Conservation (phyloP, 2,888 invertebrate genomes). For the Mylabris sibirica region DNA sequence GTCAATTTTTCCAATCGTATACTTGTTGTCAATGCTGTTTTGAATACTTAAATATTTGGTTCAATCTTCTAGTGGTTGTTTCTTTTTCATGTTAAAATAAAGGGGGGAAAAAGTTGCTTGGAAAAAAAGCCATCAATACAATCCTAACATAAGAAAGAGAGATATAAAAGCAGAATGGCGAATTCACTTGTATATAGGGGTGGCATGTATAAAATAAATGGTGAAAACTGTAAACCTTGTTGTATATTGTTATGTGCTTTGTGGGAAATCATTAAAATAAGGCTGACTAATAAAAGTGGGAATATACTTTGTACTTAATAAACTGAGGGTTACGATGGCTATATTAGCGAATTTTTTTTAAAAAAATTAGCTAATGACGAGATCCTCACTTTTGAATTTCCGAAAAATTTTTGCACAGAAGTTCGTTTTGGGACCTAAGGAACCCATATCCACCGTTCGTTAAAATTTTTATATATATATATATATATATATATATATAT, state of each 20-base stretch:
- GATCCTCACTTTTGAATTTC: no score
- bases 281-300: slow-evolving; percentile 15
- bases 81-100: background rate
- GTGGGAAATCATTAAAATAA: slow-evolving; percentile 14
- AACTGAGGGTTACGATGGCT: background rate
- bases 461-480: no score
- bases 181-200: background rate
- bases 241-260: slow-evolving; percentile 16
- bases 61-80: background rate
- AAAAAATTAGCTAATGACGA: no score
- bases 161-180: slow-evolving; percentile 4
- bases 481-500: no score
- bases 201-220: slow-evolving; percentile 3
- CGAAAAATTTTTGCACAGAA: no score
- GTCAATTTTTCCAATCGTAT: background rate
- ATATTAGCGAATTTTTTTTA: no score
- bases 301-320: slow-evolving; percentile 15
- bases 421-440: no score
- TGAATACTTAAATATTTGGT: slow-evolving; percentile 2
- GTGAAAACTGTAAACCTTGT: slow-evolving; percentile 13
- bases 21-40: slow-evolving; percentile 1
- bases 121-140: background rate
- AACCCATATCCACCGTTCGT: no score
- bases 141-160: background rate
- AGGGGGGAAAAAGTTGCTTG: background rate